Conservation (phyloP, 2,797 vertebrate genomes). For the Prunella strophiata region DNA sequence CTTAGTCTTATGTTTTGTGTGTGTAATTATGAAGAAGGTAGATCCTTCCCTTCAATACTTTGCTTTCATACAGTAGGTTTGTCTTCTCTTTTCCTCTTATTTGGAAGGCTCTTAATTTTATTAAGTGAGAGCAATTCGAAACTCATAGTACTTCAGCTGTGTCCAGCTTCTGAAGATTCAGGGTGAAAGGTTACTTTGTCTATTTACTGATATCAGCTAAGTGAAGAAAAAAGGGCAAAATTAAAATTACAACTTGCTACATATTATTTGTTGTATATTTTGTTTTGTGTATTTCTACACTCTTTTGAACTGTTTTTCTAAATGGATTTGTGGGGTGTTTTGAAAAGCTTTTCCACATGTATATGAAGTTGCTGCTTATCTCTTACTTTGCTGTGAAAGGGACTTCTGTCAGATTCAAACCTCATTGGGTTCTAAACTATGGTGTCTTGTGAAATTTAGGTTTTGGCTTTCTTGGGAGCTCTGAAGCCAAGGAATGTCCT, state of each 20-base stretch:
- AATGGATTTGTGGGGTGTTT: not conserved
- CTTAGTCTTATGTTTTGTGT: not conserved
- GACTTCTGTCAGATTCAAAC: not conserved
- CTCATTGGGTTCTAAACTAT: rapidly evolving
- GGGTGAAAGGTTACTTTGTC: not conserved
- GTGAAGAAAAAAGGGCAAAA: not conserved
- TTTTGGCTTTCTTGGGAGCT: not conserved
- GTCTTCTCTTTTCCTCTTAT: not conserved
- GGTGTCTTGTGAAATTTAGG: not conserved
- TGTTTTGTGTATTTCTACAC: not conserved
- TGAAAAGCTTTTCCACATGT: not conserved
- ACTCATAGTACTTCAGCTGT: not conserved
- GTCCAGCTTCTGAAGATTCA: not conserved
- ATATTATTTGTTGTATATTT: not conserved
- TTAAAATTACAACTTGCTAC: not conserved
- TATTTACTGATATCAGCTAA: not conserved
- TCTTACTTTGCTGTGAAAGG: not conserved
- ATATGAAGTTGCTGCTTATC: not conserved
- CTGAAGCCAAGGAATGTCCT: not conserved
- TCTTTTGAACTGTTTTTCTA: not conserved
- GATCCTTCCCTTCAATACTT: not conserved
- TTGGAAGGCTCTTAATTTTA: not conserved
- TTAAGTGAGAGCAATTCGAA: not conserved
- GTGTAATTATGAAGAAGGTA: not conserved
- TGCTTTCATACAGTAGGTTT: not conserved